Conservation (phyloP, 2,888 invertebrate species). For the Dryobotodes eremita region DNA sequence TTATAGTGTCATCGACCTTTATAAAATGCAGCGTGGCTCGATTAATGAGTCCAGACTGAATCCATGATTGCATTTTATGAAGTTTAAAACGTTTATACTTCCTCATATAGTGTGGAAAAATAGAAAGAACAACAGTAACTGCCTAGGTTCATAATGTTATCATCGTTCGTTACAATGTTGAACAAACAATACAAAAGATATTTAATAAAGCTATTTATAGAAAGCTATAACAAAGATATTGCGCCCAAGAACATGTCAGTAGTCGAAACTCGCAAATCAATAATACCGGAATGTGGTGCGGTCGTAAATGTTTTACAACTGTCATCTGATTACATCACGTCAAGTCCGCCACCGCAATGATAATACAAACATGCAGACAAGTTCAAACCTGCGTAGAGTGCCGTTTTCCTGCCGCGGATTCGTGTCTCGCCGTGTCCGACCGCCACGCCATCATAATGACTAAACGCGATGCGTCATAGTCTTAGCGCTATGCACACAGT, state of each 20-base stretch:
- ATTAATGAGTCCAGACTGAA: too few species aligned
- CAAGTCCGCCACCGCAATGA: conserved; percentile 50
- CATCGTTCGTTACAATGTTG: conserved; percentile 24
- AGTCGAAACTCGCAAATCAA: conserved; percentile 24
- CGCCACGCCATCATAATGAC: conserved; percentile 31
- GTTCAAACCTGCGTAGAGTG: conserved; percentile 68
- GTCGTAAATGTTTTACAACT: conserved; percentile 34
- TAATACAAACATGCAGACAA: conserved; percentile 62
- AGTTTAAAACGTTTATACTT: not conserved
- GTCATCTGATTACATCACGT: conserved; percentile 57
- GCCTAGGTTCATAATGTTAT: conserved; percentile 51
- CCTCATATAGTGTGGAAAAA: conserved; percentile 4
- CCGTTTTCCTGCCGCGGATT: conserved; percentile 59
- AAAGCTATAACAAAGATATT: conserved; percentile 30
- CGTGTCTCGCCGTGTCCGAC: conserved; percentile 35
- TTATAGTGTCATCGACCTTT: not conserved
- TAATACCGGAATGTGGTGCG: conserved; percentile 44
- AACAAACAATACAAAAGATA: conserved; percentile 33
- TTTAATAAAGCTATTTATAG: not conserved
- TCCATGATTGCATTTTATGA: not conserved
- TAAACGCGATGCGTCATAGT: conserved; percentile 46
- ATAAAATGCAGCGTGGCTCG: not conserved
- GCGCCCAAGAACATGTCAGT: conserved; percentile 20
- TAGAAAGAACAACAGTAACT: not conserved
- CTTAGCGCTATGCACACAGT: conserved; percentile 49